Evolutionary conservation across 2,888 invertebrate genomes (phyloP).

Genomic region (Diachrysia chrysitis): DNA sequence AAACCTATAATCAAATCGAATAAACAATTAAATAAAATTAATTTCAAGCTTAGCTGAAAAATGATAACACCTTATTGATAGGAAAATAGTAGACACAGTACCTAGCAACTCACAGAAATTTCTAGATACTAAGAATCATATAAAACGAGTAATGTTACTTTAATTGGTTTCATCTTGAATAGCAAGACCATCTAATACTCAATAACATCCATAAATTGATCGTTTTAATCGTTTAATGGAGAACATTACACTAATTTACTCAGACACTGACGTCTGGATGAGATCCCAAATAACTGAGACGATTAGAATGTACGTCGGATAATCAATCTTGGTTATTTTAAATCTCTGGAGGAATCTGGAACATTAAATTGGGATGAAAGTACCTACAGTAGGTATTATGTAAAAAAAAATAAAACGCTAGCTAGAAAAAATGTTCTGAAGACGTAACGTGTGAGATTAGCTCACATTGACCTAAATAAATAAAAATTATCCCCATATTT

Average conservation of each 20-base stretch:
- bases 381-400: no score
- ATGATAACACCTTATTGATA: no score
- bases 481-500: no score
- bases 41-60: no score
- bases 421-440: not conserved
- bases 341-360: conserved; percentile 5
- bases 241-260: conserved; percentile 6
- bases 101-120: no score
- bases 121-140: not conserved
- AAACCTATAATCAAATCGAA: no score
- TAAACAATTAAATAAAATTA: no score
- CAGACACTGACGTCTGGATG: not conserved
- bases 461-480: not conserved
- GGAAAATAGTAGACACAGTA: no score
- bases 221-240: not conserved
- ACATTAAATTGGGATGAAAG: not conserved
- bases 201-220: conserved; percentile 3
- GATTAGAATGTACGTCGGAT: conserved; percentile 1
- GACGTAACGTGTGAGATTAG: not conserved
- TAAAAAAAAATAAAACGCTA: conserved; percentile 1
- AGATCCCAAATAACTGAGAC: conserved; percentile 5
- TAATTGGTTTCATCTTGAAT: not conserved
- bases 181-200: not conserved
- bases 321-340: conserved; percentile 7
- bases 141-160: not conserved